A percentile compares a stretch with the other conserved stretches of the same genome.
phyloP scores from a whole-genome alignment of 2,888 invertebrate species.

The Parnassius smintheus region DNA sequence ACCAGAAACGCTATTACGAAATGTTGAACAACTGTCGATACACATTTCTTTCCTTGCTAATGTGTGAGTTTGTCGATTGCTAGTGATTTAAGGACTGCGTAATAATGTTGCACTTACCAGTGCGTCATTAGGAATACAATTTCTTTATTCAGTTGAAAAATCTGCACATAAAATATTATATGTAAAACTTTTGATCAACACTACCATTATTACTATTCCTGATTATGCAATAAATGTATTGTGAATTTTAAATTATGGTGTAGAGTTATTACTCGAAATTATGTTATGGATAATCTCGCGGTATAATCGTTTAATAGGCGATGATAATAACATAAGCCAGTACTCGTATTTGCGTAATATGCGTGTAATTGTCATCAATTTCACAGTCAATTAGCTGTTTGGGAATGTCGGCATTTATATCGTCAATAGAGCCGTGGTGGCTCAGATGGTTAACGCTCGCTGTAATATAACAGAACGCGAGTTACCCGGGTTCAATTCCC shows the following conservation, averaged over 20 bases:
- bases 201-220: constrained; percentile 76
- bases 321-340: constrained; percentile 67
- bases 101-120: constrained; percentile 68
- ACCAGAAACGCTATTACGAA: no score
- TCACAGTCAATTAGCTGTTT: constrained; percentile 58
- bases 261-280: constrained; percentile 64
- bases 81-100: constrained; percentile 79
- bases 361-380: constrained; percentile 74
- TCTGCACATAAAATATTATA: constrained; percentile 78
- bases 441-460: no score
- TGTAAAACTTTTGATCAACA: constrained; percentile 61
- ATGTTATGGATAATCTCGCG: constrained; percentile 56
- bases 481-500: no score
- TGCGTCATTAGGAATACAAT: constrained; percentile 77
- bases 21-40: no score
- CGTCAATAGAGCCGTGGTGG: no score
- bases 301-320: constrained; percentile 49
- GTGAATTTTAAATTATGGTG: constrained; percentile 32
- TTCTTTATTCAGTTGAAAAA: constrained; percentile 79
- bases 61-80: no score
- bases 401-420: constrained; percentile 75
- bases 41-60: no score
- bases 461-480: no score
- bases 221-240: constrained; percentile 39
- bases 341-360: constrained; percentile 54